Evolutionary conservation across 2,113 vertebrate species (phyloP).

Genomic region (Psephotus haematonotus): DNA sequence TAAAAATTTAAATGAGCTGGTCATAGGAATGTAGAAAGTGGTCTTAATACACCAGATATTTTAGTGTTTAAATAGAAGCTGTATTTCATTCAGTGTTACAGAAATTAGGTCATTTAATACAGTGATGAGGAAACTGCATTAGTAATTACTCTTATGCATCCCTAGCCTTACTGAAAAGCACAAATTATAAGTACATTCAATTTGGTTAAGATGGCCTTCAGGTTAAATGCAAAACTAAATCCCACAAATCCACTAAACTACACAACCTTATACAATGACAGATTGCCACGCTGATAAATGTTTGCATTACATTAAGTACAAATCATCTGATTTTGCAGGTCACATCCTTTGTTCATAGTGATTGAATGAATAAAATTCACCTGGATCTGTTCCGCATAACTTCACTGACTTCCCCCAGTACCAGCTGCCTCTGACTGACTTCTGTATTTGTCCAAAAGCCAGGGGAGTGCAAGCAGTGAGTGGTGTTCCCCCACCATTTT

Average conservation of each 20-base stretch:
- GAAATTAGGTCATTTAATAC: background rate
- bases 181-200: slow-evolving; percentile 40
- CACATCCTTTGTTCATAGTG: background rate
- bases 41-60: background rate
- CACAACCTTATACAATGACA: background rate
- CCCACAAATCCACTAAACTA: rapidly evolving
- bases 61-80: slow-evolving; percentile 5
- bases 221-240: background rate
- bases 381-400: background rate
- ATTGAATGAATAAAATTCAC: background rate
- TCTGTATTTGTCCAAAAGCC: background rate
- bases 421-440: rapidly evolving
- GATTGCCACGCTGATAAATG: background rate
- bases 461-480: background rate
- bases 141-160: slow-evolving; percentile 29
- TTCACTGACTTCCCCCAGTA: background rate
- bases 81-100: background rate
- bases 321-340: background rate
- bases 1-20: background rate
- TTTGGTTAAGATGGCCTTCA: background rate
- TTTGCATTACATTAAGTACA: background rate
- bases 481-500: rapidly evolving
- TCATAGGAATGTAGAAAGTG: background rate
- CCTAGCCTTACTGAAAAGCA: background rate
- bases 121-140: background rate